Evolutionary conservation across 2,797 vertebrate genomes (phyloP).

Genomic region (Channa striata): DNA sequence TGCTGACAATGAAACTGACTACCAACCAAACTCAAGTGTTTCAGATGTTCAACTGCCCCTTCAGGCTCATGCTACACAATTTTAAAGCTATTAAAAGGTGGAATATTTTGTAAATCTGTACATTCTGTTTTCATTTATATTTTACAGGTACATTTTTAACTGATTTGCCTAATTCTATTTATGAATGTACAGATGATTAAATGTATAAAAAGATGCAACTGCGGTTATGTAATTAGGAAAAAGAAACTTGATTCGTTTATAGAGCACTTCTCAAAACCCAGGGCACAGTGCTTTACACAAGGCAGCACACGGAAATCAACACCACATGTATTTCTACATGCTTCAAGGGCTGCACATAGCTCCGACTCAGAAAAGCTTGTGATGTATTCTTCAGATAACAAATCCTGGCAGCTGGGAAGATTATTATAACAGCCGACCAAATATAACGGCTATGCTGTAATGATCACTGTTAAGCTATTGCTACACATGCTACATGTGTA

Average conservation of each 20-base stretch:
- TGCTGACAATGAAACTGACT: neutral
- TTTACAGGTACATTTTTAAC: too few relatives aligned
- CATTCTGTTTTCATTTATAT: too few relatives aligned
- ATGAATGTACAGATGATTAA: too few relatives aligned
- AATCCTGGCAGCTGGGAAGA: neutral
- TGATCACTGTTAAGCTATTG: neutral
- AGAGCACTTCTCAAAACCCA: neutral
- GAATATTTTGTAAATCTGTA: too few relatives aligned
- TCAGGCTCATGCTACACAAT: neutral
- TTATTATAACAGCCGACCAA: conserved; percentile 3
- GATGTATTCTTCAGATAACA: conserved; percentile 21
- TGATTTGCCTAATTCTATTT: too few relatives aligned
- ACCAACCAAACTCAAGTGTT: neutral
- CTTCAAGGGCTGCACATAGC: conserved; percentile 6
- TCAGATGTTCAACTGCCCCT: neutral
- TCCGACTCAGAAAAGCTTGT: conserved; percentile 10
- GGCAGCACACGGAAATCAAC: conserved; percentile 8
- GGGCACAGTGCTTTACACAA: neutral
- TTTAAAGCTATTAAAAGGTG: neutral
- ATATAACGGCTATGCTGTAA: neutral
- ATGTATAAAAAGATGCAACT: neutral
- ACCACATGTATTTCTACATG: conserved; percentile 4
- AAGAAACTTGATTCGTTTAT: neutral
- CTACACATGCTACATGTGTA: neutral
- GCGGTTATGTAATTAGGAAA: too few relatives aligned